Conservation (phyloP, 1,140 invertebrate species). For the Zaprionus lachaisei region DNA sequence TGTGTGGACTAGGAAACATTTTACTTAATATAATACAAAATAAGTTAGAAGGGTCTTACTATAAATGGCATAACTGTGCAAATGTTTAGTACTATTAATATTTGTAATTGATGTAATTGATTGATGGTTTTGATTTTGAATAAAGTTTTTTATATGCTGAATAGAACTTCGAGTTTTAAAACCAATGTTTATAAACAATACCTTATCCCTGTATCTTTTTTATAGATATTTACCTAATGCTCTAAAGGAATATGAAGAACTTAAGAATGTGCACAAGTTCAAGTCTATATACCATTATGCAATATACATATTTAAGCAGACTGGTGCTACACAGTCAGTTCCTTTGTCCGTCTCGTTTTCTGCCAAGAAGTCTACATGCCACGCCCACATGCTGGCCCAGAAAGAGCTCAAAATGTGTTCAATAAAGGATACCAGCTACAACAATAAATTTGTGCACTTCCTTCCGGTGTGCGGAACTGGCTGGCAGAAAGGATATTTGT, state of each 20-base stretch:
- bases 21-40: too few relatives aligned
- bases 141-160: too few relatives aligned
- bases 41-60: too few relatives aligned
- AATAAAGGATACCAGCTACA: conserved; percentile 31
- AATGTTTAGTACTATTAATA: too few relatives aligned
- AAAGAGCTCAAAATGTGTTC: conserved; percentile 7
- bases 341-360: background rate
- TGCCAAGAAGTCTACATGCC: background rate
- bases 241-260: background rate
- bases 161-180: too few relatives aligned
- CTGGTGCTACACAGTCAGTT: background rate
- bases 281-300: background rate
- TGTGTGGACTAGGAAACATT: too few relatives aligned
- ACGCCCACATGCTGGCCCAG: conserved; percentile 20
- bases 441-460: conserved; percentile 67
- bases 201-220: too few relatives aligned
- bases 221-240: too few relatives aligned
- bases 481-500: conserved; percentile 48
- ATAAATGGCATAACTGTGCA: too few relatives aligned
- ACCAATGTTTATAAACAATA: too few relatives aligned
- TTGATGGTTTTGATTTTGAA: too few relatives aligned
- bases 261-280: background rate
- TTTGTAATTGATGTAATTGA: too few relatives aligned
- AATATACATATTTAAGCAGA: background rate
- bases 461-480: conserved; percentile 69